Base-by-base conservation (phyloP, 1,140 invertebrate genomes). In the Rhagoletis zephyria region DNA sequence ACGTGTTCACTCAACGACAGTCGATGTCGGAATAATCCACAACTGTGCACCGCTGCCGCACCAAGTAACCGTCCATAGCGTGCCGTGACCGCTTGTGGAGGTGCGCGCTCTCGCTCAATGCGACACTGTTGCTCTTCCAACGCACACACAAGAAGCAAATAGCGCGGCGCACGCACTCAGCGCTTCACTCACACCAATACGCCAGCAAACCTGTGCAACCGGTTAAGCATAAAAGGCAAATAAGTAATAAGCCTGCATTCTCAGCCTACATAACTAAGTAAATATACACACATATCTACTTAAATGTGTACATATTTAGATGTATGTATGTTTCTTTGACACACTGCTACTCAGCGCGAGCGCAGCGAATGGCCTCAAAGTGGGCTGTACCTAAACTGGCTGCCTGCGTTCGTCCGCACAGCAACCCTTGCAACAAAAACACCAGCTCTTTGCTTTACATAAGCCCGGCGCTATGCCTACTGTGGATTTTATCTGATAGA, bases 1-100 rank as follows among this genome's bases (percentile, higher is more conserved):
- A 91, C 89, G 90, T 92, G 90, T 92, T 91, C 88, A 91, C 91
- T 92, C 90, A 90, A 91, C 90, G 91, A 91, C 91, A 91, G 89
- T 91, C 91, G 89, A 88, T 89, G 90, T 90, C 89, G 89, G 91
- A 92, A 92, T 92, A 90, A 91, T 89, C 89, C 87, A 88, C 89
- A 90, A 90, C 90, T 86, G 88, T 86, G 89, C 89, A 56, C 88
- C 60, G 70, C 88, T 14, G 74, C 81, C 86, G 85, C 89, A 91
- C 91, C 90, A 92, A 92, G 91, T 92, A 89, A 90, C 89, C 87
- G 89, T 87, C 87, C 87, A 30, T 10, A 89, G 89, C 89, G 91
- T 91, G 90, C 59, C 88, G 89, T 81, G 63, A 1, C n/a, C 86
- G 16, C 48, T 81, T 81, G 48, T 6, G 3, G 14, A 19, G 16